A percentile compares a stretch with the other conserved stretches of the same genome.
These are phyloP conservation scores for Neocloeon triangulifer DNA, from an alignment of 1,140 invertebrate species.

Conservation along the genomic window DNA sequence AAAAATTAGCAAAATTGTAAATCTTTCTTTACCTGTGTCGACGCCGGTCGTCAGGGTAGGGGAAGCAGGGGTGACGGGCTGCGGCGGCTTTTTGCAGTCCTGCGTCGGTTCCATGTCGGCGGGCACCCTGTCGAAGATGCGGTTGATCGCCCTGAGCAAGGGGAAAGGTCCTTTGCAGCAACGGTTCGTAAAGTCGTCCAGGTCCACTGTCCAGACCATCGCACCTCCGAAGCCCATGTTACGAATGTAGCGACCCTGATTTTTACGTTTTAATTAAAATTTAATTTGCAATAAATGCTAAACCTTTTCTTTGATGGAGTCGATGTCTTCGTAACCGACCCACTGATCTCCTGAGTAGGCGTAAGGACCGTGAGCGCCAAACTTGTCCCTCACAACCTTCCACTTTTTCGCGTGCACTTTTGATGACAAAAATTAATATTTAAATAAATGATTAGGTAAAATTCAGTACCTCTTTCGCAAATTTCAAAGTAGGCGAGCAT, in stretches of 20 bases:
- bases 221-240: conserved; percentile 49
- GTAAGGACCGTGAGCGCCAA: conserved; percentile 39
- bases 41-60: conserved; percentile 38
- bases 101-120: conserved; percentile 6
- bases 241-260: conserved; percentile 43
- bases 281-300: conserved; percentile 1
- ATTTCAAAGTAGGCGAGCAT: conserved; percentile 81
- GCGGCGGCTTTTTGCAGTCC: conserved; percentile 35
- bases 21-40: conserved; percentile 14
- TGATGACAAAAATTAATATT: no score
- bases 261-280: neutral
- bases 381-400: conserved; percentile 25
- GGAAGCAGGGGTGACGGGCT: conserved; percentile 41
- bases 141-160: conserved; percentile 44
- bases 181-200: conserved; percentile 69
- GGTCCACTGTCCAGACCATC: conserved; percentile 74
- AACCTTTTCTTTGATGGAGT: conserved; percentile 52
- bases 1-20: no score
- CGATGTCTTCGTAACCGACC: conserved; percentile 71
- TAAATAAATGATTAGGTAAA: neutral
- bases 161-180: conserved; percentile 48
- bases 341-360: conserved; percentile 60
- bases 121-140: conserved; percentile 29
- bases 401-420: conserved; percentile 31
- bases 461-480: conserved; percentile 44